A percentile compares a stretch with the other conserved stretches of the same genome.
Conservation (phyloP, 2,113 vertebrate genomes). For the Naja naja region DNA sequence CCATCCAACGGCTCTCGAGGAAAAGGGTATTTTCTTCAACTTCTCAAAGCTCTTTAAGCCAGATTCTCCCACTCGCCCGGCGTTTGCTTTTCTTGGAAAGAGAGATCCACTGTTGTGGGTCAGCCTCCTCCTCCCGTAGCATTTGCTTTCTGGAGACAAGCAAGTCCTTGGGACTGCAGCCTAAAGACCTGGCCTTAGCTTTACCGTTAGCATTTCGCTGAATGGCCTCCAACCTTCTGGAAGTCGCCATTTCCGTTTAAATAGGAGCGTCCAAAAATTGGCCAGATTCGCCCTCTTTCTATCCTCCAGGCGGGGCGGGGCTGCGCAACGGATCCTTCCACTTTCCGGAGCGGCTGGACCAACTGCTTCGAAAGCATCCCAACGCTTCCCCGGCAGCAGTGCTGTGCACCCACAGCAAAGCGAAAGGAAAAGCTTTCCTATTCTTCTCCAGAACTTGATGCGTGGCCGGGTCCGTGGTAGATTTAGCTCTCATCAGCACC, state of each 20-base stretch:
- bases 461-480: background rate
- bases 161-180: background rate
- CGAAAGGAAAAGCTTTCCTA: background rate
- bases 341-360: background rate
- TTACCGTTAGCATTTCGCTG: slow-evolving; percentile 22
- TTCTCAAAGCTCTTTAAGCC: background rate
- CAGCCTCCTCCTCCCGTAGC: background rate
- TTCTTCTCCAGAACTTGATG: background rate
- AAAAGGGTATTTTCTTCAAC: background rate
- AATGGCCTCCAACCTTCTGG: slow-evolving; percentile 9
- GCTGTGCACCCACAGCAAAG: background rate
- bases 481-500: background rate
- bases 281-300: background rate
- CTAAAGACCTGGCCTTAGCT: background rate
- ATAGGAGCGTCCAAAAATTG: slow-evolving; percentile 38
- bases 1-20: background rate
- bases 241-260: slow-evolving; percentile 62
- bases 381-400: too few species aligned
- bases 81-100: background rate
- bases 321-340: background rate
- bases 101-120: background rate
- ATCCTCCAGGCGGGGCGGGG: too few species aligned
- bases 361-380: background rate
- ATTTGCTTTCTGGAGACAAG: background rate
- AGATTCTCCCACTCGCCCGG: background rate